These are phyloP conservation scores for Halcyon smyrnensis DNA, from an alignment of 2,797 vertebrate genomes.

Conservation along the genomic window DNA sequence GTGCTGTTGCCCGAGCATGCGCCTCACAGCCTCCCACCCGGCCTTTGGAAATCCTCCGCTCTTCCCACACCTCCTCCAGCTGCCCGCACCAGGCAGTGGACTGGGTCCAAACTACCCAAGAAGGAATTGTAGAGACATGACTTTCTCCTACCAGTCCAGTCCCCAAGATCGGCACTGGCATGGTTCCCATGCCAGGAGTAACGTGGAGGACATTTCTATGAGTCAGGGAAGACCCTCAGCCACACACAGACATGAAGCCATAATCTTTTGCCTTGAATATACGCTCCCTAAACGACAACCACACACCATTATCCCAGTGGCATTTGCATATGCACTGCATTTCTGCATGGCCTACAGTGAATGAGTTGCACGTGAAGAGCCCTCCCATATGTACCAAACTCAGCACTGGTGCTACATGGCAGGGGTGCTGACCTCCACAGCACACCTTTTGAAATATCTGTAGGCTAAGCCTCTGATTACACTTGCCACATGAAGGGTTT, in stretches of 20 bases:
- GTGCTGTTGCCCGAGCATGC: background rate
- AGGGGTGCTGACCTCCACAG: background rate
- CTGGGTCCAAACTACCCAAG: background rate
- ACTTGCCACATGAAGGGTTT: background rate
- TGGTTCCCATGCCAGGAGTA: background rate
- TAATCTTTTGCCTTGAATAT: background rate
- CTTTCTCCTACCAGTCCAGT: background rate
- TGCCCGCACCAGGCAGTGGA: fast-evolving
- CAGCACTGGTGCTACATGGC: background rate
- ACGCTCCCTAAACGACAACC: fast-evolving
- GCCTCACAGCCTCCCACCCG: background rate
- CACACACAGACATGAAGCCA: background rate
- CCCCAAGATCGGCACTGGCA: background rate
- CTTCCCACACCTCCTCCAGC: background rate
- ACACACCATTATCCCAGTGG: fast-evolving
- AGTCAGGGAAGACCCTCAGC: background rate
- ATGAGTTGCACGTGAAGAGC: background rate
- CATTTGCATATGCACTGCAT: fast-evolving
- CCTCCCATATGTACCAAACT: background rate
- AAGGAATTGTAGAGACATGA: background rate
- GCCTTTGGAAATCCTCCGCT: background rate
- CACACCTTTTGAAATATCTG: background rate
- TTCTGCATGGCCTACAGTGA: fast-evolving
- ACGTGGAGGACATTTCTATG: background rate
- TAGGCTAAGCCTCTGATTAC: background rate